Conservation (phyloP, 2,797 vertebrate species). For the Pseudotriccus pelzelni region DNA sequence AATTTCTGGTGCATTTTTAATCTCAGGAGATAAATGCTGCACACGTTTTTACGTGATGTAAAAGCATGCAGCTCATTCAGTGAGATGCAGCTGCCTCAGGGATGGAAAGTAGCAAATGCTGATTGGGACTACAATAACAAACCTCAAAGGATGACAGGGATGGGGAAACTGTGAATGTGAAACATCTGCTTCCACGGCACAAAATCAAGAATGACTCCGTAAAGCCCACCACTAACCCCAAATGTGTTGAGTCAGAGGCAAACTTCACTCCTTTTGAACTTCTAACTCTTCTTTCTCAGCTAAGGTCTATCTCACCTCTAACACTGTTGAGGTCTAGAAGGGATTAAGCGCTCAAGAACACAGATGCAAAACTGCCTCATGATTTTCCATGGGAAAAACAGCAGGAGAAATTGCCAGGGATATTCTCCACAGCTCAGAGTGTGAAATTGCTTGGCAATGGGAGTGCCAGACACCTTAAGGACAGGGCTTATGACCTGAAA, state of each 20-base stretch:
- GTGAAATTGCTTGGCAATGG: not conserved
- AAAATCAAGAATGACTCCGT: not conserved
- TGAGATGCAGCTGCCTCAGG: not conserved
- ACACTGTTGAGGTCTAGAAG: not conserved
- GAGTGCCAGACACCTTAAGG: not conserved
- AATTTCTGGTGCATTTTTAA: not conserved
- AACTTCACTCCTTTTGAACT: not conserved
- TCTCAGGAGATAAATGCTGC: not conserved
- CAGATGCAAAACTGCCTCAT: not conserved
- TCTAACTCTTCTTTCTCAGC: not conserved
- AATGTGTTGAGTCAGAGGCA: not conserved
- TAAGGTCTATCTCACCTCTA: not conserved
- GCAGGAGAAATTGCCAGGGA: not conserved
- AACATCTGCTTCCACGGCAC: not conserved
- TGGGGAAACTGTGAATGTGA: not conserved
- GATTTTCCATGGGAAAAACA: not conserved
- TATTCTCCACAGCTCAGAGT: not conserved
- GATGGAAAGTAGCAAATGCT: not conserved
- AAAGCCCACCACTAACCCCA: not conserved
- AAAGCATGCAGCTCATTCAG: not conserved
- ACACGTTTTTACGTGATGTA: not conserved
- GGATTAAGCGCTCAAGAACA: not conserved
- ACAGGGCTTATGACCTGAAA: not conserved
- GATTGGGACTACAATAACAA: not conserved
- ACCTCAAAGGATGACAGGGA: not conserved